Evolutionary conservation across 2,888 invertebrate species (phyloP).

Genomic region (Watsonalla binaria): DNA sequence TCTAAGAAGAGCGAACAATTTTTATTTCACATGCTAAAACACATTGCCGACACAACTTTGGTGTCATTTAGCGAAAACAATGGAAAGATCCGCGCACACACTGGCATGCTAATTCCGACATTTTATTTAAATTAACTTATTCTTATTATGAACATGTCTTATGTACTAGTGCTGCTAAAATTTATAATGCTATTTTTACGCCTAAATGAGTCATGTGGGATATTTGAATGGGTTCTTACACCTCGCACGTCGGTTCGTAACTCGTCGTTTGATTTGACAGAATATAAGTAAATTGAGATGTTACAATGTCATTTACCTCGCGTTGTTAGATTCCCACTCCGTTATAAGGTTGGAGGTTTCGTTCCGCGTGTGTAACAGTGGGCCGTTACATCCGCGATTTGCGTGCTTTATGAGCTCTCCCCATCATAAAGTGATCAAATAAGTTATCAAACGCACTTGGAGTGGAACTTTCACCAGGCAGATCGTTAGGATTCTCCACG

Average conservation of each 20-base stretch:
- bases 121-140: constrained; percentile 75
- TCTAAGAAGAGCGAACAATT: constrained; percentile 56
- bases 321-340: constrained; percentile 55
- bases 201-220: constrained; percentile 67
- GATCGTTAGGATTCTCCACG: constrained; percentile 67
- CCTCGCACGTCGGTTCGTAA: constrained; percentile 42
- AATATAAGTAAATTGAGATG: constrained; percentile 24
- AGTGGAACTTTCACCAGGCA: constrained; percentile 53
- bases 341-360: constrained; percentile 49
- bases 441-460: constrained; percentile 62
- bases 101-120: constrained; percentile 64
- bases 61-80: constrained; percentile 78
- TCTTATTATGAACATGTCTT: constrained; percentile 66
- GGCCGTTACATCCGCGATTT: constrained; percentile 52
- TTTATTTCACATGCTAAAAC: constrained; percentile 70
- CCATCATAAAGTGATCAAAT: constrained; percentile 77
- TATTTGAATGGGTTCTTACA: constrained; percentile 56
- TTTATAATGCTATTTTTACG: constrained; percentile 72
- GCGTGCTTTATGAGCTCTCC: constrained; percentile 65
- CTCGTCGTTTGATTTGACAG: constrained; percentile 27
- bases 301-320: constrained; percentile 58
- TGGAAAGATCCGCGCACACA: constrained; percentile 61
- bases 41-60: constrained; percentile 69
- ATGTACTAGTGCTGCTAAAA: constrained; percentile 63
- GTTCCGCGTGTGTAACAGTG: constrained; percentile 40